Base-by-base conservation (phyloP, 1,140 invertebrate genomes). In the Drosophila malerkotliana region DNA sequence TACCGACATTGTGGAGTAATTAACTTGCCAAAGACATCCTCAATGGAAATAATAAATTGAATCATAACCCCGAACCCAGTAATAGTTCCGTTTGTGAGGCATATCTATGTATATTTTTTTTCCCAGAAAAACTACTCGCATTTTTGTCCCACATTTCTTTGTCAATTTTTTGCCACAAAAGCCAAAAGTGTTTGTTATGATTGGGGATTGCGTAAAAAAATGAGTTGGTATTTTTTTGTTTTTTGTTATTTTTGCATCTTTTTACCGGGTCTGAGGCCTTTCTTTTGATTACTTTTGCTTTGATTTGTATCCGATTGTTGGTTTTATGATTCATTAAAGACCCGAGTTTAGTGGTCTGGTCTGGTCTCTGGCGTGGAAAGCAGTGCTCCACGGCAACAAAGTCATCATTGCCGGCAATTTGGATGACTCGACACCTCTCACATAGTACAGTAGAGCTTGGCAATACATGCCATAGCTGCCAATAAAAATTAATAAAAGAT, bases 221-320 rank as follows among this genome's bases (percentile, higher is more conserved):
- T 21, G 21, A 21, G 21, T 21, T 21, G 21, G 21, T 21, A 21
- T 21, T 21, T 18, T 18, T 18, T 18, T 18, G 18, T 18, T 18
- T 47, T 47, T 51, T 41, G 44, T 67, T 37, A 14, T 14, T n/a
- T 41, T 24, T 26, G 61, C 61, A 37, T 32, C 26, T 26, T 24
- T 15, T 15, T 59, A 21, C 44, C 56, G 56, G 56, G 5, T 59
- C 41, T 24, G 49, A 15, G 6, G 26, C 45, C 47, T 41, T 61
- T 55, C 68, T 37, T 55, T 26, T 21, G 26, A 63, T 63, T 63
- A 44, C 44, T 56, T 72, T 73, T 51, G 30, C 53, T 72, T 55
- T 73, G 68, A 73, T 62, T 73, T 73, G 52, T 62, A 73, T 72
- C 53, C 69, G 53, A 73, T 73, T 73, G 68, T 62, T 55, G 9